Base-by-base conservation (phyloP, 2,113 vertebrate species). In the Sporophila hypoxantha region DNA sequence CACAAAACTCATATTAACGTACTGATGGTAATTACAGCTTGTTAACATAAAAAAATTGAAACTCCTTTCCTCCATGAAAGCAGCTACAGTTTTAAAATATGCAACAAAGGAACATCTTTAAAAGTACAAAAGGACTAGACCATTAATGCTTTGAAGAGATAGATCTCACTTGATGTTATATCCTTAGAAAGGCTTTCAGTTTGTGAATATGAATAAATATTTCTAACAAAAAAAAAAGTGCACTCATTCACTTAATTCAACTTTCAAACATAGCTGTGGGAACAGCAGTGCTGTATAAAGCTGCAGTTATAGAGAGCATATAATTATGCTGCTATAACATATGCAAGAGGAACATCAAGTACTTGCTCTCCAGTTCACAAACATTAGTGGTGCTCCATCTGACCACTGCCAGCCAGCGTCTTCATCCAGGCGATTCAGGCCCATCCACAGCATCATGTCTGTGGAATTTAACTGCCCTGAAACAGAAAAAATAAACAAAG, bases 371-470 rank as follows among this genome's bases (percentile, higher is more conserved):
- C 98, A 98, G 95, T 98, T 98, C 65, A 99, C 95, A 87, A 99
- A 96, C 19, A 52, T 88, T 2, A 99, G 92, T 0, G 98, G 97
- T 5, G 97, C 96, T 80, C 98, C 97, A 60, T 99, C 99, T 17
- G 98, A 98, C 98, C 99, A 99, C 94, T 98, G 97, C 98, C 98
- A 99, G 34, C 98, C 99, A 76, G 88, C 88, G 1, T 93, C 79
- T 39, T 97, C 95, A 91, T 97, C 97, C 88, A 98, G 93, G 56
- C 96, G 97, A 89, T 98, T 99, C 82, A 99, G 96, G 29, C 98
- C 99, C 3, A 87, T 98, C 99, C 99, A 99, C 46, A 98, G 96
- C 88, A 97, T 95, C 19, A 94, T 49, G 6, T 96, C 93, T 47
- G 97, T 95, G 75, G 86, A 79, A 14, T 95, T 94, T 81, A 99